Percentiles rank a stretch among this genome's conserved stretches.
These are phyloP conservation scores for Clistopyga incitator DNA, from an alignment of 2,888 invertebrate species.

Conservation along the genomic window DNA sequence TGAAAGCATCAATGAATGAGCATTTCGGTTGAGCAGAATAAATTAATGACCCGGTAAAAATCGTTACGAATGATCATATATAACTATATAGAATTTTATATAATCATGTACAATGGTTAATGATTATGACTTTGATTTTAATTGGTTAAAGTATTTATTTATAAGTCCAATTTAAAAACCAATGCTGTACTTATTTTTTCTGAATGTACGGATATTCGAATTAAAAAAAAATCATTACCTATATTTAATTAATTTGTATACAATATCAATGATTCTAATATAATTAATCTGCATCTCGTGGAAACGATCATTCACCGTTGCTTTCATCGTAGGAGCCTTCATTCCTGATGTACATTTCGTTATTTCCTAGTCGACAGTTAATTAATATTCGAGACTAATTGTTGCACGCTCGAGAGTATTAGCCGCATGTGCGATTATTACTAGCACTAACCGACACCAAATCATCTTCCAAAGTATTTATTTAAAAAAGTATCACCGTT, in stretches of 20 bases:
- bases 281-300: neutral
- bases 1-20: neutral
- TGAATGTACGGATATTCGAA: too few relatives aligned
- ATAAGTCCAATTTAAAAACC: too few relatives aligned
- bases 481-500: neutral
- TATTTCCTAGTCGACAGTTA: constrained; percentile 1
- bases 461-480: constrained; percentile 6
- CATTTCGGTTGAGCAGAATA: neutral
- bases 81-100: neutral
- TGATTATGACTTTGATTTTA: too few relatives aligned
- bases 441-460: constrained; percentile 31
- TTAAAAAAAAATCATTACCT: too few relatives aligned
- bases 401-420: constrained; percentile 34
- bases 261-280: neutral
- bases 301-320: neutral
- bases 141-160: too few relatives aligned
- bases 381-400: neutral
- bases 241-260: too few relatives aligned
- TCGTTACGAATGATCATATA: too few relatives aligned
- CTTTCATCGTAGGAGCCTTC: neutral
- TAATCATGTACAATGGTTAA: too few relatives aligned
- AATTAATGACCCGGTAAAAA: neutral
- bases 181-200: too few relatives aligned
- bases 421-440: constrained; percentile 38
- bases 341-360: constrained; percentile 8